Base-by-base conservation (phyloP, 2,888 invertebrate species). In the Sylvicola cinctus region DNA sequence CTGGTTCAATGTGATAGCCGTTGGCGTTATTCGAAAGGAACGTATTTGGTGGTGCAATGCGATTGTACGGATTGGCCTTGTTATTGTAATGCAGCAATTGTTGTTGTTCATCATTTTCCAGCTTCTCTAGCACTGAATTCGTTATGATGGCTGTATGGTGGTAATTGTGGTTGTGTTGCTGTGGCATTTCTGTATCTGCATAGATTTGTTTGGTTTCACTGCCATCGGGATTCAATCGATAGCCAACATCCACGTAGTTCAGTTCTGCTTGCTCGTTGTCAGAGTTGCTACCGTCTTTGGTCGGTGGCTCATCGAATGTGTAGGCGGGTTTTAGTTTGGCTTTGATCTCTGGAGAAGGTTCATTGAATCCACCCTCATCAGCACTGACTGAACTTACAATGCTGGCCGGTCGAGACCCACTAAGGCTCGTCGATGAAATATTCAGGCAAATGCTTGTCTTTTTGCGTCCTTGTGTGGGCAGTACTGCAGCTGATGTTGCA, bases 281-380 rank as follows among this genome's bases (percentile, higher is more conserved):
- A n/a, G 44, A 44, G 8, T 8, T 8, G 8, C 11, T 7, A 8
- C 11, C 25, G 11, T 25, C 25, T 8, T 7, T 25, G 20, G 34
- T 34, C 36, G 37, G 33, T 34, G 16, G 29, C 20, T 16, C 25
- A 25, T 51, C 50, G 40, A 45, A 48, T 31, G 49, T 49, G 38
- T 51, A 49, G 3, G 47, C 45, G 3, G 50, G 46, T 39, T 52
- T 50, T 26, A 68, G 50, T 36, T 68, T 61, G 39, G 73, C 74
- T 54, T 72, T 71, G 45, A 75, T 68, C 53, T 72, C 73, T 12
- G 74, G 73, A 39, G 68, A 70, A 16, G 73, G 73, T 54, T 74
- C 75, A 55, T 74, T 74, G 58, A 74, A 74, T 33, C 74, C 74
- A 34, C 74, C 73, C 44, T 74, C 74, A 52, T 75, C 74, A 15